A percentile compares a stretch with the other conserved stretches of the same genome.
These are phyloP conservation scores for Eremophila alpestris DNA, from an alignment of 2,797 vertebrate genomes.

Conservation along the genomic window DNA sequence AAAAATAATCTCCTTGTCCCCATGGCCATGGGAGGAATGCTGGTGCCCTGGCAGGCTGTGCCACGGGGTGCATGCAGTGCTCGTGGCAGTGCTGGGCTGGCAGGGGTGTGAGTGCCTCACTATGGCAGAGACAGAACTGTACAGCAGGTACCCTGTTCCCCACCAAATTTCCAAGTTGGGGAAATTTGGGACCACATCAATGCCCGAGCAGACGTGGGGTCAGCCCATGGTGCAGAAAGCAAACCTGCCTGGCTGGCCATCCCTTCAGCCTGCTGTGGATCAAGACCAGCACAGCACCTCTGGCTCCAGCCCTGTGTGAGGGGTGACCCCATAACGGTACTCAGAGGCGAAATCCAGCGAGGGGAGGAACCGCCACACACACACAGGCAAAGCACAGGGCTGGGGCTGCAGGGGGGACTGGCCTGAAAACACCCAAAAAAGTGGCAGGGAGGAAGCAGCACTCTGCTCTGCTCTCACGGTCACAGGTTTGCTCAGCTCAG, in stretches of 20 bases:
- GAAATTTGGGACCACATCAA: neutral
- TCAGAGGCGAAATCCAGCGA: neutral
- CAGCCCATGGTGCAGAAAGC: neutral
- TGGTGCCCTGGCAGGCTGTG: neutral
- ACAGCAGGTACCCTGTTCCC: neutral
- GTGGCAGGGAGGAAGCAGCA: neutral
- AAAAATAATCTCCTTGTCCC: neutral
- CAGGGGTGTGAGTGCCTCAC: neutral
- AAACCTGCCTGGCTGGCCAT: neutral
- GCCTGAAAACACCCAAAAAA: constrained; percentile 45
- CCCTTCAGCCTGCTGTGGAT: neutral
- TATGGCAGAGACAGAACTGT: neutral
- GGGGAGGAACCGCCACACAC: constrained; percentile 30
- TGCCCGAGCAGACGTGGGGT: neutral
- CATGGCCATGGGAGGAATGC: accelerated
- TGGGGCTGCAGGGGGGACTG: constrained; percentile 12
- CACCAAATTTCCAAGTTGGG: neutral
- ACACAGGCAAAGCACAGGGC: constrained; percentile 24
- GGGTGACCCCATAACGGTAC: constrained; percentile 12
- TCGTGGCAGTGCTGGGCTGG: constrained; percentile 22
- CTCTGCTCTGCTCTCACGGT: neutral
- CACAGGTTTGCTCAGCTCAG: neutral
- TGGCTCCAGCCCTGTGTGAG: constrained; percentile 36
- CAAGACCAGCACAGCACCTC: neutral
- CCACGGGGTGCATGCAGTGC: neutral